Conservation (phyloP, 2,113 vertebrate genomes). For the Upupa epops region DNA sequence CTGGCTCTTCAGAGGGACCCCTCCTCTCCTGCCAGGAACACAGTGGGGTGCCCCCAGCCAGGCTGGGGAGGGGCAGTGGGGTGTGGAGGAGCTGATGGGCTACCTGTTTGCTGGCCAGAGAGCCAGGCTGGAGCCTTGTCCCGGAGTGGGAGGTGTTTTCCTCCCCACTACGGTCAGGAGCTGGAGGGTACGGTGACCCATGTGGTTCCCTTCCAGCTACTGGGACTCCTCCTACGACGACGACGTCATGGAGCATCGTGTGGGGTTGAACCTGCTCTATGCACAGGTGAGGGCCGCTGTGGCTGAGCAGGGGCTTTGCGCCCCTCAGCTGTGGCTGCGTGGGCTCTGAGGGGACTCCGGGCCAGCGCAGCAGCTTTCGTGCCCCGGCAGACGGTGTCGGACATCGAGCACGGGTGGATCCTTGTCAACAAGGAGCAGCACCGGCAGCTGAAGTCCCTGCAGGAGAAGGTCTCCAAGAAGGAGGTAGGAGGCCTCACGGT, state of each 20-base stretch:
- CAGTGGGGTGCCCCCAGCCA: not conserved
- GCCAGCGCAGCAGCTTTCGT: not conserved
- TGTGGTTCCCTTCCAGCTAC: conserved; percentile 80
- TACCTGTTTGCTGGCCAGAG: not conserved
- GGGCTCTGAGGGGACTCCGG: not conserved
- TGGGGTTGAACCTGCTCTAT: conserved; percentile 93
- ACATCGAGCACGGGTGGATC: conserved; percentile 96
- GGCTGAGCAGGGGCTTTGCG: not conserved
- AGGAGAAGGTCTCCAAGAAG: conserved; percentile 98
- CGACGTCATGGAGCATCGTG: conserved; percentile 94
- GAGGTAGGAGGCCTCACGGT: conserved; percentile 74
- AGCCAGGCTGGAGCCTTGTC: fast-evolving
- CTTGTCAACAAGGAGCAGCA: conserved; percentile 97
- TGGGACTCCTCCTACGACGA: conserved; percentile 95
- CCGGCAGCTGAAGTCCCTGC: conserved; percentile 94
- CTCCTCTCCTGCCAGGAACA: not conserved
- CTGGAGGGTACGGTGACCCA: not conserved
- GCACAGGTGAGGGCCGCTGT: conserved; percentile 82
- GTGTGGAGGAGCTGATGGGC: fast-evolving
- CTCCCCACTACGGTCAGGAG: not conserved
- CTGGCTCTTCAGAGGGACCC: not conserved
- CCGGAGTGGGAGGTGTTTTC: not conserved
- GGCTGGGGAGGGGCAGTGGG: not conserved
- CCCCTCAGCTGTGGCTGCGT: not conserved
- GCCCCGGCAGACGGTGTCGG: conserved; percentile 86